Percentiles rank a stretch among this genome's conserved stretches.
These are phyloP conservation scores for Anthoscopus minutus DNA, from an alignment of 2,113 vertebrate genomes.

Conservation along the genomic window DNA sequence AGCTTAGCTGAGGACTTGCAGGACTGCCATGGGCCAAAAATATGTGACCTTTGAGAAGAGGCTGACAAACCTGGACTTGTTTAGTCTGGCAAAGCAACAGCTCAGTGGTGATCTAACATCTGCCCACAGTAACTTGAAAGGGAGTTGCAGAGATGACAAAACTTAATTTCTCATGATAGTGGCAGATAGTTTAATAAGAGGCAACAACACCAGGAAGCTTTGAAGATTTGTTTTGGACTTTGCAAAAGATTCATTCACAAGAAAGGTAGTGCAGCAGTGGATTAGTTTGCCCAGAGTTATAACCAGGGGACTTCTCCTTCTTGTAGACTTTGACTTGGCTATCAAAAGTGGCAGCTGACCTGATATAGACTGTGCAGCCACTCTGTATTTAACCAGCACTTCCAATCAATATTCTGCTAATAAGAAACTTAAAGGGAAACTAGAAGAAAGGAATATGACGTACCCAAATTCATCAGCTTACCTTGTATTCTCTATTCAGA, in stretches of 20 bases:
- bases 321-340: background rate
- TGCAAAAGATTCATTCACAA: background rate
- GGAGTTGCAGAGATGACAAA: background rate
- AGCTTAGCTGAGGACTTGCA: background rate
- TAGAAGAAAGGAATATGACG: background rate
- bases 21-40: background rate
- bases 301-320: background rate
- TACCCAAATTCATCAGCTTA: background rate
- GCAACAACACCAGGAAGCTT: background rate
- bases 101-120: background rate
- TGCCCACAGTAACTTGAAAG: background rate
- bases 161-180: background rate
- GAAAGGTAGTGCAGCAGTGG: background rate
- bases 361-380: background rate
- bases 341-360: background rate
- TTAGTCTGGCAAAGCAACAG: background rate
- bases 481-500: background rate
- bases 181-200: background rate
- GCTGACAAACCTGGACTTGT: background rate
- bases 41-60: background rate
- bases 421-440: background rate
- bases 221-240: background rate
- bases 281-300: background rate
- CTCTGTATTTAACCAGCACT: background rate
- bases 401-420: background rate